Evolutionary conservation across 1,140 invertebrate genomes (phyloP).

Genomic region (Campoletis sonorensis): DNA sequence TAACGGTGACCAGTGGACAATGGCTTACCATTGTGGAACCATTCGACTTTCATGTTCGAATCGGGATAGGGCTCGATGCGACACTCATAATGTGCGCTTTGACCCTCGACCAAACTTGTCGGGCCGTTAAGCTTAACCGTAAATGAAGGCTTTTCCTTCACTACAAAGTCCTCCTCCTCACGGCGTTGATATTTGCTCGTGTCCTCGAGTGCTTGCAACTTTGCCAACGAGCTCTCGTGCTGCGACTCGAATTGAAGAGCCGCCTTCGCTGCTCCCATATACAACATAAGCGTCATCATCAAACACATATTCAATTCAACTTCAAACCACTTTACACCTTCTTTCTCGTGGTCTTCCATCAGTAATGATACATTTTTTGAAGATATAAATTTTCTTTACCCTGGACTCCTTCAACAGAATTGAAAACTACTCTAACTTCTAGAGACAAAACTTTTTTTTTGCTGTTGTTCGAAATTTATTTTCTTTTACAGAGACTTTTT

Average conservation of each 20-base stretch:
- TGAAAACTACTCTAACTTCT: no score
- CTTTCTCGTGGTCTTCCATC: no score
- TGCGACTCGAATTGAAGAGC: slow-evolving; percentile 92
- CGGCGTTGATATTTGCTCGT: slow-evolving; percentile 85
- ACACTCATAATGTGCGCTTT: slow-evolving; percentile 97
- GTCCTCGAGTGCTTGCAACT: slow-evolving; percentile 92
- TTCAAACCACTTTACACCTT: no score
- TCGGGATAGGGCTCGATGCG: slow-evolving; percentile 97
- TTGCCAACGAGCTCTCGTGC: slow-evolving; percentile 91
- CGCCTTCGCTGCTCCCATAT: slow-evolving; percentile 82
- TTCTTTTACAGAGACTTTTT: no score
- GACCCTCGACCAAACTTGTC: slow-evolving; percentile 87
- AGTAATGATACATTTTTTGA: no score
- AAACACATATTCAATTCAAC: slow-evolving; percentile 7
- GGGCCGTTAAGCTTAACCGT: slow-evolving; percentile 91
- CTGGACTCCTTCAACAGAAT: no score
- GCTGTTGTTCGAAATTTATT: no score
- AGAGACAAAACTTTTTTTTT: no score
- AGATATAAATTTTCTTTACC: no score
- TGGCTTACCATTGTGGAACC: slow-evolving; percentile 95
- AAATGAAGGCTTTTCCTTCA: slow-evolving; percentile 91
- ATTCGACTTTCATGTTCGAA: slow-evolving; percentile 93
- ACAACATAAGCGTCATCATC: slow-evolving; percentile 32
- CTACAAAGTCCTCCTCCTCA: slow-evolving; percentile 88
- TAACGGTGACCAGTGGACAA: slow-evolving; percentile 94